Conservation (phyloP, 2,888 invertebrate species). For the Cataglyphis cursor region DNA sequence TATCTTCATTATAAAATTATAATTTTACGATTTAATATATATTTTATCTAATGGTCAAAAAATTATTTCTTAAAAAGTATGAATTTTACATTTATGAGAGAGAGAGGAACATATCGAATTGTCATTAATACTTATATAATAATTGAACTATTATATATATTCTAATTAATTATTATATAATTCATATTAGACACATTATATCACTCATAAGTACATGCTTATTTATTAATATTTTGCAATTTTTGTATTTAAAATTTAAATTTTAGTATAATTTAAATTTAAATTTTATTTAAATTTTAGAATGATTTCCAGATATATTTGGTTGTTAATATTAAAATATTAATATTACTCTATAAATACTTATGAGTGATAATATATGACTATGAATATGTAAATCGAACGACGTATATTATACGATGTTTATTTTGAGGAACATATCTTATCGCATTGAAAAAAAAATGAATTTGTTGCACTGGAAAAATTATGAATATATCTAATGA, state of each 20-base stretch:
- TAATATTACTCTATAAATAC: too few relatives aligned
- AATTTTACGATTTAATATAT: not conserved
- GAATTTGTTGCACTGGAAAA: not conserved
- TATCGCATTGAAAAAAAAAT: too few relatives aligned
- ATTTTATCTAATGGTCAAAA: not conserved
- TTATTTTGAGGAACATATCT: too few relatives aligned
- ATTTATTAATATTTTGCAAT: not conserved
- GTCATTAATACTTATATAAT: constrained; percentile 3
- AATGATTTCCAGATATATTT: not conserved
- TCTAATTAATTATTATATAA: not conserved
- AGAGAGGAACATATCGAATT: not conserved
- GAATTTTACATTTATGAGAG: not conserved
- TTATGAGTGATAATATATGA: too few relatives aligned
- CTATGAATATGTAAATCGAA: too few relatives aligned
- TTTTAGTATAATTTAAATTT: not conserved
- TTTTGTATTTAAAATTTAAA: not conserved
- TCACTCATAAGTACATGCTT: not conserved
- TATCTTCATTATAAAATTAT: not conserved
- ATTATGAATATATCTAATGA: not conserved
- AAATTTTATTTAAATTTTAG: not conserved
- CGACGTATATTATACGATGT: too few relatives aligned
- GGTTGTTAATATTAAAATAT: too few relatives aligned
- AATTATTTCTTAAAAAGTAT: not conserved
- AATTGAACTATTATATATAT: not conserved
- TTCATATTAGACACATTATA: not conserved